Percentiles rank a stretch among this genome's conserved stretches.
Conservation (phyloP, 2,113 vertebrate species). For the Gavia stellata region DNA sequence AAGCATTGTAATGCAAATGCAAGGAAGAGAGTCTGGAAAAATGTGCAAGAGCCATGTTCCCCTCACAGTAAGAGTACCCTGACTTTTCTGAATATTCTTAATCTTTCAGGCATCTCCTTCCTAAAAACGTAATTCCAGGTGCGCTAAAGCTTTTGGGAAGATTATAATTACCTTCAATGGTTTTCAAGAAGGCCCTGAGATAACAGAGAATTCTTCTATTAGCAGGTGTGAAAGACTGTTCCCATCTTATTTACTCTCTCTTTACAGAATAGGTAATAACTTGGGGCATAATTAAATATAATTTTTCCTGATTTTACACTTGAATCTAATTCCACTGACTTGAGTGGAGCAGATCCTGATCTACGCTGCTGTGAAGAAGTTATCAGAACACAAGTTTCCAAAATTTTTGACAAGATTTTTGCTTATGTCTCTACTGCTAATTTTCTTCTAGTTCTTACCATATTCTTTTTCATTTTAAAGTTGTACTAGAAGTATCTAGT, state of each 20-base stretch:
- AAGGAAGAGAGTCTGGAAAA: background rate
- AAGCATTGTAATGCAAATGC: slow-evolving; percentile 11
- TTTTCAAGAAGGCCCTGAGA: background rate
- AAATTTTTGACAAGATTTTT: background rate
- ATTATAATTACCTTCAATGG: background rate
- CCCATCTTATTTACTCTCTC: background rate
- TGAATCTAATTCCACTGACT: background rate
- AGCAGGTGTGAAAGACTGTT: background rate
- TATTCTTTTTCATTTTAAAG: background rate
- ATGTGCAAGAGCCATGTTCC: rapidly evolving
- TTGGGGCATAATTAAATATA: background rate
- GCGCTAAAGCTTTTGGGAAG: background rate
- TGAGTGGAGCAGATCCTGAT: background rate
- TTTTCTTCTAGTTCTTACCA: background rate
- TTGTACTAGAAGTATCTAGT: background rate
- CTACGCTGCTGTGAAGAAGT: background rate
- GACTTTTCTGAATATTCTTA: background rate
- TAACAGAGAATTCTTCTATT: background rate
- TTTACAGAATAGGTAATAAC: background rate
- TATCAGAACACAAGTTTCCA: background rate
- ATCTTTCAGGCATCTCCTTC: background rate
- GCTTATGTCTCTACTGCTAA: background rate
- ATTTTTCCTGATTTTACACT: slow-evolving; percentile 10
- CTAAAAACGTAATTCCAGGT: background rate
- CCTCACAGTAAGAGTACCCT: background rate